Percentiles rank a stretch among this genome's conserved stretches.
Conservation (phyloP, 2,888 invertebrate species). For the Trichopoda pennipes region DNA sequence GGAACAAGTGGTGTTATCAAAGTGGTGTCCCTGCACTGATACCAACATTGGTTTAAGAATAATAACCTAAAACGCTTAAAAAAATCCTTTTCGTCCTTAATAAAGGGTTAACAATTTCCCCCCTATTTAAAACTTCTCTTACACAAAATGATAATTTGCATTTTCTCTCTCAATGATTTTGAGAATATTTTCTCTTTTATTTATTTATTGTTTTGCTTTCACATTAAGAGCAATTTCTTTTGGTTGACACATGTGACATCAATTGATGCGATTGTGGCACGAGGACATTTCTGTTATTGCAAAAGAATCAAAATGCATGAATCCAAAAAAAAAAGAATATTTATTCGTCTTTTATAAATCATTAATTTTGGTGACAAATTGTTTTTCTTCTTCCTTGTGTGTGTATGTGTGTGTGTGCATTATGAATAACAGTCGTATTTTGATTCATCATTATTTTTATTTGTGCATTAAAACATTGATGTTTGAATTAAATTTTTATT, state of each 20-base stretch:
- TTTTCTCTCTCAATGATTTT: conserved; percentile 7
- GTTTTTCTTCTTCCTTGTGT: conserved; percentile 36
- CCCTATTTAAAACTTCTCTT: conserved; percentile 5
- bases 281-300: conserved; percentile 16
- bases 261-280: conserved; percentile 24
- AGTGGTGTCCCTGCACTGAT: too few relatives aligned
- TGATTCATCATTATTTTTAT: background rate
- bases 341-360: conserved; percentile 1
- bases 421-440: background rate
- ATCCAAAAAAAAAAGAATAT: background rate
- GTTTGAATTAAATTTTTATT: background rate
- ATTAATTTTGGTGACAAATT: conserved; percentile 34
- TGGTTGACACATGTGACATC: conserved; percentile 1
- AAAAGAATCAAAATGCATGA: background rate
- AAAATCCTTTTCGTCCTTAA: too few relatives aligned
- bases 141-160: background rate
- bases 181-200: conserved; percentile 5
- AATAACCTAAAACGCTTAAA: too few relatives aligned
- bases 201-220: conserved; percentile 1
- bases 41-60: too few relatives aligned
- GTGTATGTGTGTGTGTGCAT: conserved; percentile 4
- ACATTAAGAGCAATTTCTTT: background rate
- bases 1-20: too few relatives aligned
- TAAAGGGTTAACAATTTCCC: background rate
- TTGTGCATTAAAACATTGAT: background rate